phyloP scores from a whole-genome alignment of 1,140 invertebrate genomes.

The Oedothorax gibbosus region DNA sequence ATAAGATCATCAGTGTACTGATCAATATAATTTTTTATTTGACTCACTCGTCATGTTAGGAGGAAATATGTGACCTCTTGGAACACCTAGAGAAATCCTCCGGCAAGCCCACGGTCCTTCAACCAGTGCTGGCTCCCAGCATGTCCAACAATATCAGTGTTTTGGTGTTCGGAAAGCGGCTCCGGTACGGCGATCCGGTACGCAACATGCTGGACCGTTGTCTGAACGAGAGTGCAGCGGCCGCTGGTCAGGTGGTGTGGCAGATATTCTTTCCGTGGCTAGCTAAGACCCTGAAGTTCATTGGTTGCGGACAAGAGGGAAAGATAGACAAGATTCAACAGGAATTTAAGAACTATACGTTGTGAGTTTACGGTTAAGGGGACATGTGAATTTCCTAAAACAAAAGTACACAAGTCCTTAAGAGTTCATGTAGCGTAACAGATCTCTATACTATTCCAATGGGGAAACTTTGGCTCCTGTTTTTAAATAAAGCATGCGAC shows the following conservation, averaged over 20 bases:
- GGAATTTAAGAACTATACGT: background rate
- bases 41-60: background rate
- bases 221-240: conserved; percentile 71
- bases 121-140: conserved; percentile 44
- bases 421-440: too few species aligned
- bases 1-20: too few species aligned
- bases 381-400: background rate
- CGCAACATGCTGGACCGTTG: conserved; percentile 77
- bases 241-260: conserved; percentile 25
- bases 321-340: background rate
- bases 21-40: too few species aligned
- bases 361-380: background rate
- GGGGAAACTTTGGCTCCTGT: too few species aligned
- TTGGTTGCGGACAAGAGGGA: conserved; percentile 5
- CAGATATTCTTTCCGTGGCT: conserved; percentile 50
- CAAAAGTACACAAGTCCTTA: too few species aligned
- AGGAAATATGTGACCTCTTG: conserved; percentile 43
- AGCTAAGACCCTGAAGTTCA: conserved; percentile 32
- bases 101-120: background rate
- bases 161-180: conserved; percentile 83
- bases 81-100: background rate
- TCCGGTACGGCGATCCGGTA: conserved; percentile 72
- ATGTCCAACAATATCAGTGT: conserved; percentile 82
- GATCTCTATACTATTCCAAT: too few species aligned
- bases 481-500: background rate